Evolutionary conservation across 2,113 vertebrate species (phyloP).

Genomic region (Neogobius melanostomus): DNA sequence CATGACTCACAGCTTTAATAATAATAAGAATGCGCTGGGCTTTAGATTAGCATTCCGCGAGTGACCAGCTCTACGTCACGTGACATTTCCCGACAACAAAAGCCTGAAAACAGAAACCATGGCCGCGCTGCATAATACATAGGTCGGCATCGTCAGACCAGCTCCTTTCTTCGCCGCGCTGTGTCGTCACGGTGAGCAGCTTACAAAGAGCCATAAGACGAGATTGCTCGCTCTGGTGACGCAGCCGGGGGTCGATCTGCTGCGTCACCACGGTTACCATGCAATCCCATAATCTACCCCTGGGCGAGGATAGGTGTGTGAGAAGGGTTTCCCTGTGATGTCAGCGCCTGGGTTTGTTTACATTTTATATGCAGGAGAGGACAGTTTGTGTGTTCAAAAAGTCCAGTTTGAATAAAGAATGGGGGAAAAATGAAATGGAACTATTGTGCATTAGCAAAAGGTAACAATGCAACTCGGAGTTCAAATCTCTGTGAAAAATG

Average conservation of each 20-base stretch:
- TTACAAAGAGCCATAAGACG: slow-evolving; percentile 32
- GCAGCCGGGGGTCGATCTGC: slow-evolving; percentile 45
- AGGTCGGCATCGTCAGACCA: too few species aligned
- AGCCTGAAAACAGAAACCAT: too few species aligned
- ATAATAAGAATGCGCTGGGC: too few species aligned
- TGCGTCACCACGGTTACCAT: slow-evolving; percentile 33
- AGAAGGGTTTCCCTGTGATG: background rate
- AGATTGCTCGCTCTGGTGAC: slow-evolving; percentile 43
- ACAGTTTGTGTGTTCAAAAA: background rate
- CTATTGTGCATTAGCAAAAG: too few species aligned
- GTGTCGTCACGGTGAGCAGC: slow-evolving; percentile 40
- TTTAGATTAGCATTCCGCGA: too few species aligned
- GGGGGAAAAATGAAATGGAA: too few species aligned
- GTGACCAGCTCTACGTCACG: too few species aligned
- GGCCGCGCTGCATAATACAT: background rate
- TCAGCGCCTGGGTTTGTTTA: background rate
- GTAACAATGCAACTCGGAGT: too few species aligned
- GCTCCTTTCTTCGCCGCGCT: background rate
- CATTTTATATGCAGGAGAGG: background rate
- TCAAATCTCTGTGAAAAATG: too few species aligned
- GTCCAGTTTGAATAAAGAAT: too few species aligned
- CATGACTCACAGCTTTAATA: too few species aligned
- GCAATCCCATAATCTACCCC: slow-evolving; percentile 61
- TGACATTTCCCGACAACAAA: too few species aligned
- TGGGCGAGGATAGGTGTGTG: slow-evolving; percentile 11